A percentile compares a stretch with the other conserved stretches of the same genome.
Conservation (phyloP, 1,140 invertebrate species). For the Stegodyphus dumicola region DNA sequence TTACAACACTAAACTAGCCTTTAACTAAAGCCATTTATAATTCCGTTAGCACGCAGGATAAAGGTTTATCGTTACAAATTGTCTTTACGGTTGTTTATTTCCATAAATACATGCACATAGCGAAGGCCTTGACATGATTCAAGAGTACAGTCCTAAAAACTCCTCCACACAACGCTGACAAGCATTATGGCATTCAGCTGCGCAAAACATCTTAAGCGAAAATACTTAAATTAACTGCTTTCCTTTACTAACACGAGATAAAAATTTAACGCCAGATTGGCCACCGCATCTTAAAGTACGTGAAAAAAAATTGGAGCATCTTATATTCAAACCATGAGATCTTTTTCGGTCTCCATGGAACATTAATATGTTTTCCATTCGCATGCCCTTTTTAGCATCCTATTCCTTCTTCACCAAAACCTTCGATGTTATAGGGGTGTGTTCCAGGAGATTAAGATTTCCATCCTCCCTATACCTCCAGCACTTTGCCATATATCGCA, state of each 20-base stretch:
- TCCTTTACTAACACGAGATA: neutral
- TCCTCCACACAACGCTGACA: no score
- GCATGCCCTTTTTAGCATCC: conserved; percentile 24
- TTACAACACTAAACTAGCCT: no score
- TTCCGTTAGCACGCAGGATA: no score
- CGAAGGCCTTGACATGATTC: no score
- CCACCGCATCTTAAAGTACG: neutral
- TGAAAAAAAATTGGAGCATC: neutral
- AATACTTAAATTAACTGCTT: neutral
- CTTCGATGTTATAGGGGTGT: neutral
- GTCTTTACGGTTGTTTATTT: no score
- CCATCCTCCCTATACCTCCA: neutral
- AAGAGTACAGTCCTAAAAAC: no score
- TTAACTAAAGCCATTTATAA: no score
- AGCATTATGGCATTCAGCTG: no score
- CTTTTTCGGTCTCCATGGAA: neutral
- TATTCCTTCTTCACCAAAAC: neutral
- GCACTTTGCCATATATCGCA: no score
- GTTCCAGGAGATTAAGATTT: conserved; percentile 42
- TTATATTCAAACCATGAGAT: neutral
- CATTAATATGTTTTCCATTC: conserved; percentile 22
- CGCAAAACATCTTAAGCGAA: neutral
- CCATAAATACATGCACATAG: no score
- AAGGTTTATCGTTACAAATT: no score
- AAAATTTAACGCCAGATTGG: neutral